A percentile compares a stretch with the other conserved stretches of the same genome.
Evolutionary conservation across 2,113 vertebrate genomes (phyloP).

Genomic region (Opisthocomus hoazin): DNA sequence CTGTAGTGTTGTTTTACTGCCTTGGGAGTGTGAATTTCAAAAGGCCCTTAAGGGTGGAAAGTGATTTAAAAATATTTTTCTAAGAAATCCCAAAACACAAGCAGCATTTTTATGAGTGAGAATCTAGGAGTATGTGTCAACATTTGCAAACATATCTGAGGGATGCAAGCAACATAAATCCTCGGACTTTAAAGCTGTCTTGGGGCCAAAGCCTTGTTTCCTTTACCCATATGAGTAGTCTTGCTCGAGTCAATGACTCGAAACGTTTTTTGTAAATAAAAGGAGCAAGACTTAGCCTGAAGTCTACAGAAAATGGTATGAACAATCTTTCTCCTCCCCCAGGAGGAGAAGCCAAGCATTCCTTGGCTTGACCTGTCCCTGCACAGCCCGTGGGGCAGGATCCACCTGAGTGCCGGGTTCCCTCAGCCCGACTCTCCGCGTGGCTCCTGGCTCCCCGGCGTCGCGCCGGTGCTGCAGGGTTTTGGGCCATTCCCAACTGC

Average conservation of each 20-base stretch:
- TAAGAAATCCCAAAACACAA: constrained; percentile 49
- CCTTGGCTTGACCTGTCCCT: background rate
- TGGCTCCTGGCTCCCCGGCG: background rate
- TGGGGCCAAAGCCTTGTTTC: constrained; percentile 28
- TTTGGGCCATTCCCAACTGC: background rate
- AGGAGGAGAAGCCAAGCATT: constrained; percentile 31
- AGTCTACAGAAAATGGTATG: constrained; percentile 17
- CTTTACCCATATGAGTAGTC: background rate
- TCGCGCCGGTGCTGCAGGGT: rapidly evolving
- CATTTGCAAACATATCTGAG: constrained; percentile 47
- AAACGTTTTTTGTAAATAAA: constrained; percentile 39
- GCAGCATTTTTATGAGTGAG: constrained; percentile 52
- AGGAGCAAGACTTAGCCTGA: background rate
- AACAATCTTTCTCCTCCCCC: background rate
- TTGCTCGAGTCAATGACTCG: constrained; percentile 3
- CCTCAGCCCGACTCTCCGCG: rapidly evolving
- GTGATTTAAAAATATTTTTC: constrained; percentile 57
- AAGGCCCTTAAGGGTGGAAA: constrained; percentile 42
- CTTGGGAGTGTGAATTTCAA: constrained; percentile 41
- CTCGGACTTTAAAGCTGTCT: constrained; percentile 33
- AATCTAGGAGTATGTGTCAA: constrained; percentile 34
- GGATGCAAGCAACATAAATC: constrained; percentile 47
- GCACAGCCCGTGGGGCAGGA: background rate
- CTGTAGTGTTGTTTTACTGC: constrained; percentile 26
- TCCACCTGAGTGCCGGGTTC: rapidly evolving